Base-by-base conservation (phyloP, 2,113 vertebrate species). In the Genyomyrus donnyi region DNA sequence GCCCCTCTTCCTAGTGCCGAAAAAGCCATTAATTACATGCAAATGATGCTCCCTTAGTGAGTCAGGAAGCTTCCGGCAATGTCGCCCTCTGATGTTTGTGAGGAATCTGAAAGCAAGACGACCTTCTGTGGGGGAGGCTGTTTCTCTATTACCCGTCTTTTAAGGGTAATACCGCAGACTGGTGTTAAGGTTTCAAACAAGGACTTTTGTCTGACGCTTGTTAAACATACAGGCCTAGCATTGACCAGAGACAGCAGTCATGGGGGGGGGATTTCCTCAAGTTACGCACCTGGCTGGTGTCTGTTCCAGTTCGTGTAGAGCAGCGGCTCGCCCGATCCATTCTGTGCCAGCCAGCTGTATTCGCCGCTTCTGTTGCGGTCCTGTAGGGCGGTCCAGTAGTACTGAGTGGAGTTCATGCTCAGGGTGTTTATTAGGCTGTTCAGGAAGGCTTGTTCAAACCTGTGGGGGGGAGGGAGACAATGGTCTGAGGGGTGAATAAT, bases 371-470 rank as follows among this genome's bases (percentile, higher is more conserved):
- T 93, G 42, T 95, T 96, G 91, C 92, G 89, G 93, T 98, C 97
- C 91, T 95, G 95, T 45, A 98, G 94, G 62, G 96, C 96, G 56
- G 97, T 98, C 98, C 98, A 99, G 93, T 98, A 98, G 90, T 96
- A 96, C 90, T 80, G 90, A 88, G 95, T 93, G 19, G 94, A 94
- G 9, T 93, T 95, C 90, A 94, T 93, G 2, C 93, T 94, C 48
- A 91, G 80, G 70, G 93, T 96, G 39, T 3, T 96, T 92, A 99
- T 96, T 94, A 99, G 94, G 93, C 95, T 98, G 95, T 53, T 53
- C 52, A 19, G 50, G 3, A 98, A 99, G 45, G 96, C 96, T 94
- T 99, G 98, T 93, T 99, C 98, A 94, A 98, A 99, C 95, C 98
- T 99, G 92, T 4, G 15, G 87, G 56, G 42, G 27, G 21, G 56